Percentiles rank a stretch among this genome's conserved stretches.
These are phyloP conservation scores for Gopherus evgoodei DNA, from an alignment of 2,113 vertebrate genomes.

Conservation along the genomic window DNA sequence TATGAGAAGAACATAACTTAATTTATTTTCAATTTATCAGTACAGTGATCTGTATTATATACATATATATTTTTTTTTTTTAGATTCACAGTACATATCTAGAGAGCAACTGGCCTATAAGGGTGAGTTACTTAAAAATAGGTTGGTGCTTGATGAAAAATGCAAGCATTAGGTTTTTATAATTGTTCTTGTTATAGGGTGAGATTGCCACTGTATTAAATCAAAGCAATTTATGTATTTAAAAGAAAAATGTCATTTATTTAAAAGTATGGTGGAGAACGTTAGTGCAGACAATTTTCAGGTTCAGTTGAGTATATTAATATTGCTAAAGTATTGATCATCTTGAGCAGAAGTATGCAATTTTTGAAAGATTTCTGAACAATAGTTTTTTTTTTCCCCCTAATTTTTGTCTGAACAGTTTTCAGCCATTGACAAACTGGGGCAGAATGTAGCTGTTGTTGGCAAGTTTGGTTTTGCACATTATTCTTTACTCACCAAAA, in stretches of 20 bases:
- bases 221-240: background rate
- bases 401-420: constrained; percentile 81
- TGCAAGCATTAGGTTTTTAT: background rate
- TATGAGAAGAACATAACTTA: background rate
- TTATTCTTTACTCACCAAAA: constrained; percentile 96
- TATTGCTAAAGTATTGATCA: background rate
- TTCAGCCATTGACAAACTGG: constrained; percentile 95
- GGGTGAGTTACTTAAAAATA: constrained; percentile 84
- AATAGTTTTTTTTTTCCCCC: background rate
- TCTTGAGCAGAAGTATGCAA: background rate
- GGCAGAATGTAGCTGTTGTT: constrained; percentile 95
- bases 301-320: background rate
- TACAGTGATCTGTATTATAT: constrained; percentile 13
- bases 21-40: background rate
- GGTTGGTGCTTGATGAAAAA: background rate
- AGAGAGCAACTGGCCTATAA: constrained; percentile 98
- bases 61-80: constrained; percentile 20
- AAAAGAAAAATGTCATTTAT: background rate
- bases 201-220: background rate
- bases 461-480: constrained; percentile 98
- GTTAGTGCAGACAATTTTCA: background rate
- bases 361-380: background rate
- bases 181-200: background rate
- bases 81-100: constrained; percentile 98
- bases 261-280: background rate